Evolutionary conservation across 2,888 invertebrate species (phyloP).

Genomic region (Heliconius cydno): DNA sequence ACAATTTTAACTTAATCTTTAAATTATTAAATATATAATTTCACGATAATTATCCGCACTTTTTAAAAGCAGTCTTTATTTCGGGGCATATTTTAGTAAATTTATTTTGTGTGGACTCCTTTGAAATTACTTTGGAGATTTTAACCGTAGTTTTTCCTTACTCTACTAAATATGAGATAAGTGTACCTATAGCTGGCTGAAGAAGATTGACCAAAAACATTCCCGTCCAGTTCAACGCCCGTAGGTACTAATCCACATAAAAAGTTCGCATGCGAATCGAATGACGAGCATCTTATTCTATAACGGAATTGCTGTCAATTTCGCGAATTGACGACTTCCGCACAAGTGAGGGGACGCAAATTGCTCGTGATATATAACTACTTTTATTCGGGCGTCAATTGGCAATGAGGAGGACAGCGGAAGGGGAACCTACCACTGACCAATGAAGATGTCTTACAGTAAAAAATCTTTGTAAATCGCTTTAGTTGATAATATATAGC

Average conservation of each 20-base stretch:
- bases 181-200: too few species aligned
- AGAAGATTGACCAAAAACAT: background rate
- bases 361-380: conserved; percentile 57
- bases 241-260: conserved; percentile 12
- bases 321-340: conserved; percentile 74
- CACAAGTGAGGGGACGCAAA: conserved; percentile 61
- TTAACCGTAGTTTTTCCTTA: background rate
- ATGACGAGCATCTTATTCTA: conserved; percentile 50
- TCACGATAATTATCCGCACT: background rate
- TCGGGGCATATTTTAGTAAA: background rate
- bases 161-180: too few species aligned
- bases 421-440: conserved; percentile 46
- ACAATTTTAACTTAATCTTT: background rate
- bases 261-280: conserved; percentile 43
- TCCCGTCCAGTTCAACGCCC: conserved; percentile 2
- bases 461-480: background rate
- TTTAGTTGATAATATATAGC: background rate
- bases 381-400: conserved; percentile 61
- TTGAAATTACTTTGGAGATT: background rate
- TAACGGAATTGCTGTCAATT: conserved; percentile 63
- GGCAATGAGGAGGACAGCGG: conserved; percentile 57
- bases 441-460: conserved; percentile 28
- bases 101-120: too few species aligned
- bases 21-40: background rate
- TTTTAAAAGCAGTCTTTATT: background rate